phyloP scores from a whole-genome alignment of 2,797 vertebrate species.

The Hyperoplus lanceolatus region DNA sequence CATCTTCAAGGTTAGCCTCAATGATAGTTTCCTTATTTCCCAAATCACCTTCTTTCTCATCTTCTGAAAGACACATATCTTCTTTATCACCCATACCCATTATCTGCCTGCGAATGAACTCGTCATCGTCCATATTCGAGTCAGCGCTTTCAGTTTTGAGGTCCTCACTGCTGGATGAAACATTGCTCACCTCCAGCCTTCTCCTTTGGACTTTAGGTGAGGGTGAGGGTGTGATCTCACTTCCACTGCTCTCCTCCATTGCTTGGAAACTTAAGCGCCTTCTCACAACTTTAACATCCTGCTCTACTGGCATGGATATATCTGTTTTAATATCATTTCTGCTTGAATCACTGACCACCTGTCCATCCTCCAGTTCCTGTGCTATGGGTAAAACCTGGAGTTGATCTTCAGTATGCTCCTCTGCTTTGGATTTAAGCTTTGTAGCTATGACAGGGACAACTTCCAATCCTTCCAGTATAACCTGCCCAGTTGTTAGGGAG shows the following conservation, averaged over 20 bases:
- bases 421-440: constrained; percentile 40
- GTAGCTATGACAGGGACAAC: constrained; percentile 15
- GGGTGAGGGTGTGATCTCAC: constrained; percentile 90
- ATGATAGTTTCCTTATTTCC: constrained; percentile 80
- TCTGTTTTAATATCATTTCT: constrained; percentile 71
- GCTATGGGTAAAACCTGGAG: constrained; percentile 84
- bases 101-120: constrained; percentile 94
- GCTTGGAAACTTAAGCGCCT: constrained; percentile 77
- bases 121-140: constrained; percentile 93
- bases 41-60: constrained; percentile 88
- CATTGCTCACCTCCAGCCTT: constrained; percentile 82
- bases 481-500: constrained; percentile 18
- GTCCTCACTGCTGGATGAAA: constrained; percentile 94
- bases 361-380: constrained; percentile 79
- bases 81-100: constrained; percentile 94
- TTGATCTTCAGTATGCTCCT: constrained; percentile 80
- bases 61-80: constrained; percentile 91
- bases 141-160: constrained; percentile 92
- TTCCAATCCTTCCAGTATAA: constrained; percentile 22
- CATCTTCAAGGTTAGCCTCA: constrained; percentile 80
- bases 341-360: constrained; percentile 72
- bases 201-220: constrained; percentile 89
- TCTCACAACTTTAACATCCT: constrained; percentile 63
- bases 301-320: constrained; percentile 54
- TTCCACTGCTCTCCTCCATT: constrained; percentile 91